Percentiles rank a stretch among this genome's conserved stretches.
Evolutionary conservation across 2,113 vertebrate species (phyloP).

Genomic region (Galeopterus variegatus): DNA sequence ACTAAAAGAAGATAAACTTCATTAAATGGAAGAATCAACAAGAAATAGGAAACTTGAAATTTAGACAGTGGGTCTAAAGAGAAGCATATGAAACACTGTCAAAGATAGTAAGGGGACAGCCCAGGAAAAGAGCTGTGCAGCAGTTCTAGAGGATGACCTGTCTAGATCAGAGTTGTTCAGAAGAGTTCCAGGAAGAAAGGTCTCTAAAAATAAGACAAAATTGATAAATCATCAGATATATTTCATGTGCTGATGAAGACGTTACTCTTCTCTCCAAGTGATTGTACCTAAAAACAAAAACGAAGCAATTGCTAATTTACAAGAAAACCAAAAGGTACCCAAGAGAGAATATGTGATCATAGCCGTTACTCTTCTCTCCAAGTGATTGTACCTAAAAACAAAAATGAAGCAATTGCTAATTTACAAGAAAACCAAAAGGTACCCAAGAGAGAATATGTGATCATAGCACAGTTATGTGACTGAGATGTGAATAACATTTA

Average conservation of each 20-base stretch:
- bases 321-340: neutral
- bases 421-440: neutral
- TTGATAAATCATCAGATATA: neutral
- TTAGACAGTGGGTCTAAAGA: neutral
- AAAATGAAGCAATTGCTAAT: neutral
- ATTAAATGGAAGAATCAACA: constrained; percentile 23
- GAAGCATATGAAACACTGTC: neutral
- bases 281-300: neutral
- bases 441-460: neutral
- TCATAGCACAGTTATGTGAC: neutral
- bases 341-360: neutral
- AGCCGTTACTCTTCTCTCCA: too few relatives aligned
- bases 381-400: neutral
- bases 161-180: neutral
- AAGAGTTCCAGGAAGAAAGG: neutral
- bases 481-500: neutral
- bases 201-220: neutral
- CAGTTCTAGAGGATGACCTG: neutral
- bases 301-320: neutral
- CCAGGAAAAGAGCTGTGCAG: too few relatives aligned
- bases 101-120: neutral
- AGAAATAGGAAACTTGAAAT: neutral
- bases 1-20: neutral
- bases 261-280: neutral
- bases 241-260: neutral